Base-by-base conservation (phyloP, 2,888 invertebrate genomes). In the Drosophila lacicola region DNA sequence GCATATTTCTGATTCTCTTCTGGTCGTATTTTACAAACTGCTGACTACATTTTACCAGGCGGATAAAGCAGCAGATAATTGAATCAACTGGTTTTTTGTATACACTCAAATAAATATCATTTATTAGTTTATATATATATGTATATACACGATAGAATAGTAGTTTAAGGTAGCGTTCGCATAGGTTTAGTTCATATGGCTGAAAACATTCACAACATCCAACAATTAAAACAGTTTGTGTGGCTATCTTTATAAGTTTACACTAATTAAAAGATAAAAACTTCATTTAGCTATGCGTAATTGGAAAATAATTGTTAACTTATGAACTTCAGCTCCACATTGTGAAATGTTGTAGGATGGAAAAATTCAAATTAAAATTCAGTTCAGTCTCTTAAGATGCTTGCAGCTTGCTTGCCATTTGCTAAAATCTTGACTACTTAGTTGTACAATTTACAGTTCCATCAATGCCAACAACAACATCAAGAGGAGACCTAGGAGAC, bases 341-440 rank as follows among this genome's bases (percentile, higher is more conserved):
- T 66, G 57, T 36, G 50, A 54, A 66, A 39, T 62, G 21, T 36
- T 51, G 21, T 34, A 11, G 29, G 8, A 19, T 39, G 34, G 34
- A 17, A 56, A 51, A 73, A 51, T 53, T 62, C 44, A 79, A 84
- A 68, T 62, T 25, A 85, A 77, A 71, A 64, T 84, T 85, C 85
- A 80, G 85, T 89, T 86, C 85, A 86, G 85, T 86, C 85, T 86
- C 85, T 87, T 89, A 60, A 84, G 88, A 84, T 84, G 73, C 84
- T 65, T 78, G 74, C 80, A 71, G 55, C 74, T 61, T 56, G 74
- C 80, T 75, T 63, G 57, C 63, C 66, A 61, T 68, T 69, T 78
- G 74, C 76, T 78, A 76, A 76, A 76, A 76, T 76, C 76, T 78
- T 78, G 74, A 65, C 70, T 78, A 72, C 70, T 45, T 45, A 33